phyloP scores from a whole-genome alignment of 2,113 vertebrate species.

The Prinia subflava region DNA sequence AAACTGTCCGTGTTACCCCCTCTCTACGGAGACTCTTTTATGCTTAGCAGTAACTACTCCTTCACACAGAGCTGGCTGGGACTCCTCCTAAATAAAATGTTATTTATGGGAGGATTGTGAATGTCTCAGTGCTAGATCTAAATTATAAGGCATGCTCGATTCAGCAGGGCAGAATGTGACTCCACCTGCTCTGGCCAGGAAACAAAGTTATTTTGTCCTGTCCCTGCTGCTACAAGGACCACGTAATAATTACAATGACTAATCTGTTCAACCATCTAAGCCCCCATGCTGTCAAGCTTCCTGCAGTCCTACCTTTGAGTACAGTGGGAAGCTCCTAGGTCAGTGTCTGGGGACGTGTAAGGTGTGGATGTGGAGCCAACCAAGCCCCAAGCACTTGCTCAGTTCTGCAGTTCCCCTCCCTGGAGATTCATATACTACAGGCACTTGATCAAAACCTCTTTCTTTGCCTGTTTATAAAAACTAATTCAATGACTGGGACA shows the following conservation, averaged over 20 bases:
- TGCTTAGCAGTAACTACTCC: not conserved
- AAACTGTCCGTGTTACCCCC: not conserved
- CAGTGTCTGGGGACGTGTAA: not conserved
- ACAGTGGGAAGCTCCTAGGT: not conserved
- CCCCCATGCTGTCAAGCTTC: not conserved
- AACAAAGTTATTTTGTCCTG: not conserved
- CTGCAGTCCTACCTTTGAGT: not conserved
- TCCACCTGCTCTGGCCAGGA: not conserved
- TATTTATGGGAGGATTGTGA: not conserved
- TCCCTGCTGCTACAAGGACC: not conserved
- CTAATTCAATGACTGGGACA: not conserved
- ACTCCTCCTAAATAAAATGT: not conserved
- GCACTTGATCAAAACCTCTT: not conserved
- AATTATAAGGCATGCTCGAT: not conserved
- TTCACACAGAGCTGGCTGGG: not conserved
- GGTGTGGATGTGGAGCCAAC: not conserved
- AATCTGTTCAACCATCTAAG: not conserved
- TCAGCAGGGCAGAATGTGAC: not conserved
- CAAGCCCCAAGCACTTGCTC: not conserved
- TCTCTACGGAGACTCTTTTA: not conserved
- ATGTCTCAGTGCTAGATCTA: not conserved
- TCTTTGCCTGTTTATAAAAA: not conserved
- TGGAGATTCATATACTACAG: not conserved
- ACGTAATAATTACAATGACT: not conserved
- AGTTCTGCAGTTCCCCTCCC: not conserved